Conservation (phyloP, 2,797 vertebrate genomes). For the Betta splendens region DNA sequence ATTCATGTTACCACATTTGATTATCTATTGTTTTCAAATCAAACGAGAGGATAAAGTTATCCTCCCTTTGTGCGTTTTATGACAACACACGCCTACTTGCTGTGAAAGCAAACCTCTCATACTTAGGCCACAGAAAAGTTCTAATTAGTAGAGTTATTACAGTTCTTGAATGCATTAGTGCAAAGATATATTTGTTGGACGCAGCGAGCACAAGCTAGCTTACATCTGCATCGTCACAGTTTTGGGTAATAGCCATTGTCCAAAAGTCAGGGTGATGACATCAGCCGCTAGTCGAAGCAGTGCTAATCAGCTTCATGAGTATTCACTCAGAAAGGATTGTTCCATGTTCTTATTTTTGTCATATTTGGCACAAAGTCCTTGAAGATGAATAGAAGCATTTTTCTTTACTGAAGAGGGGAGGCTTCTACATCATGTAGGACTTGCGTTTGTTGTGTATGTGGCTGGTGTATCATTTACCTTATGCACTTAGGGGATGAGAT, state of each 20-base stretch:
- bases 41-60: constrained; percentile 10
- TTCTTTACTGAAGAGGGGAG: constrained; percentile 20
- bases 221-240: neutral
- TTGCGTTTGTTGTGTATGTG: constrained; percentile 62
- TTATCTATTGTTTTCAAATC: constrained; percentile 37
- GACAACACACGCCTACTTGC: neutral
- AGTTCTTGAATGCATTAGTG: neutral
- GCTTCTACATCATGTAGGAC: constrained; percentile 40
- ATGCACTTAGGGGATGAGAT: constrained; percentile 81
- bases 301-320: too few species aligned
- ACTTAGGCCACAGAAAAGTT: neutral
- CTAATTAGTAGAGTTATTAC: too few species aligned
- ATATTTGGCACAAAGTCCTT: neutral
- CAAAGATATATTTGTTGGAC: neutral
- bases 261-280: neutral
- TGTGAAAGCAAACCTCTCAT: neutral
- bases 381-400: constrained; percentile 17
- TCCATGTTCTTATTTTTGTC: neutral
- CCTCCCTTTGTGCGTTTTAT: neutral
- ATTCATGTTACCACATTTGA: constrained; percentile 36
- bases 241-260: neutral
- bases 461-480: constrained; percentile 77
- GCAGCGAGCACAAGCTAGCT: neutral
- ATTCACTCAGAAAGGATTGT: too few species aligned
- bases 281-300: too few species aligned